These are phyloP conservation scores for Scaptomyza tumidula DNA, from an alignment of 2,888 invertebrate species.

Conservation along the genomic window DNA sequence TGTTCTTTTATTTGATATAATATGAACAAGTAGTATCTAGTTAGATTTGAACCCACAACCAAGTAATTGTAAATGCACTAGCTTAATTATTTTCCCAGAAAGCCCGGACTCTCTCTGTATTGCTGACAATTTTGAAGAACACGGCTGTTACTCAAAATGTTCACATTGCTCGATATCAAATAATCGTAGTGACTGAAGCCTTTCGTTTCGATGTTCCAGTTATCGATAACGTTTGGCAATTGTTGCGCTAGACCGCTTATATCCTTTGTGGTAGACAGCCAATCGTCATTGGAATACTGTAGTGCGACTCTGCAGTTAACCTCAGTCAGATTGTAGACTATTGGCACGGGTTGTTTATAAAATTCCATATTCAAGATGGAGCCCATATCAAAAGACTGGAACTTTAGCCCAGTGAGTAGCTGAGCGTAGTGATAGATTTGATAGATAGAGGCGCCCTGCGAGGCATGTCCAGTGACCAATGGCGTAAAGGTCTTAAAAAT, in stretches of 20 bases:
- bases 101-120: not conserved
- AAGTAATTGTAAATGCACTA: not conserved
- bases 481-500: constrained; percentile 85
- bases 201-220: not conserved
- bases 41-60: not conserved
- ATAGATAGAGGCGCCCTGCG: constrained; percentile 85
- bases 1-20: not conserved
- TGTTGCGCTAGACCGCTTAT: constrained; percentile 48
- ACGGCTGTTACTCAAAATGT: constrained; percentile 17
- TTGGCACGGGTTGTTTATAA: constrained; percentile 85
- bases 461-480: constrained; percentile 86
- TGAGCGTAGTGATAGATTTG: constrained; percentile 86
- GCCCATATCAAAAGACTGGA: constrained; percentile 86
- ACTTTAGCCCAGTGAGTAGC: constrained; percentile 66
- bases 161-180: constrained; percentile 43
- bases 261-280: constrained; percentile 41
- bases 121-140: constrained; percentile 12
- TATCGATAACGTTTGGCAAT: constrained; percentile 75
- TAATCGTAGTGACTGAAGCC: constrained; percentile 54
- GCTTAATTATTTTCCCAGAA: not conserved
- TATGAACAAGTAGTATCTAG: not conserved
- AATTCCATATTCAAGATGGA: constrained; percentile 76
- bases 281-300: constrained; percentile 84
- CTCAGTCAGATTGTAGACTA: constrained; percentile 84
- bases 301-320: constrained; percentile 85